Base-by-base conservation (phyloP, 1,140 invertebrate genomes). In the Lithobius niger region DNA sequence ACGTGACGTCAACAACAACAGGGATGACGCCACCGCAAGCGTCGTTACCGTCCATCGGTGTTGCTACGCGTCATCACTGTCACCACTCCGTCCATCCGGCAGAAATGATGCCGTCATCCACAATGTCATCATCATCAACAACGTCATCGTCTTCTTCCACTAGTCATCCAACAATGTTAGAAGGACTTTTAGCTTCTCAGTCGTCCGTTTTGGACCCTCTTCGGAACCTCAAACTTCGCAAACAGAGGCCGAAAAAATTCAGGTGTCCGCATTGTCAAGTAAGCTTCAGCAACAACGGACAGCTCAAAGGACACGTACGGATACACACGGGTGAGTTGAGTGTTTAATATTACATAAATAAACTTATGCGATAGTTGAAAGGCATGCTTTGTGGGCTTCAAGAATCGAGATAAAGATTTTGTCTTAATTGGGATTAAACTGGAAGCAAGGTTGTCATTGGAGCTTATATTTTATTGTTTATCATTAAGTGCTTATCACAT, bases 201-300 rank as follows among this genome's bases (percentile, higher is more conserved):
- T 45, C 43, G 16, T 13, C 6, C 19, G 6, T 45, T 19, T 21
- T 45, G 16, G 19, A 19, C 43, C 43, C 18, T 45, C 19, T 19
- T 45, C 4, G 3, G 4, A 45, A 19, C 6, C 43, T 45, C 16
- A 10, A 36, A n/a, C 31, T 6, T 10, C 48, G 48, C 3, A 89
- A 91, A 63, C 78, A 86, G 60, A 72, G 89, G 3, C 88, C 88
- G 0, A 93, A 93, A 67, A 86, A 87, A 61, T 93, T 89, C 66
- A 82, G 81, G 58, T 94, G 89, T 67, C 84, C 85, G 0, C 82
- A 88, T 63, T 94, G 89, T 66, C 77, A 87, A 55, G 86, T 90
- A 0, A 86, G 85, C 0, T 94, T 94, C 66, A 90, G 86, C 27
- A 95, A 94, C 67, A 92, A 92, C 67, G 89, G 90, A 0, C 90